Evolutionary conservation across 2,113 vertebrate genomes (phyloP).

Genomic region (Gnathonemus longibarbis): DNA sequence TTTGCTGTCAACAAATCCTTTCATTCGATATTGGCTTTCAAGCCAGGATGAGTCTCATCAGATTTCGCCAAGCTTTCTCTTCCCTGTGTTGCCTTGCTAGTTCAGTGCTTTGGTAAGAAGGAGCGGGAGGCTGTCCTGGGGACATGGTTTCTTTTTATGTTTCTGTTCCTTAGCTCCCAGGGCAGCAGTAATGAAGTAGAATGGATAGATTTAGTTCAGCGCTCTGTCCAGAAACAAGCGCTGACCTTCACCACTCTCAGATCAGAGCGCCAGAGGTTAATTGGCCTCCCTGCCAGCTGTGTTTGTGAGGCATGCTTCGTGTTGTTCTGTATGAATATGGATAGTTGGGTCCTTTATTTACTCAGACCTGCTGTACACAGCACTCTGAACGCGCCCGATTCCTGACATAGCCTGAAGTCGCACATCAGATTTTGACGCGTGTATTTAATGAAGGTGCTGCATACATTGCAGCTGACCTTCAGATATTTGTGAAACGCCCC

Average conservation of each 20-base stretch:
- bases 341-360: neutral
- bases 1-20: neutral
- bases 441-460: neutral
- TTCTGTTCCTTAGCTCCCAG: neutral
- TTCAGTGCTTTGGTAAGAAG: neutral
- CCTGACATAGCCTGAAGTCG: neutral
- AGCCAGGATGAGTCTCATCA: neutral
- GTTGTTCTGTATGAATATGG: neutral
- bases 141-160: neutral
- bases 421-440: neutral
- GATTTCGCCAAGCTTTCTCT: neutral
- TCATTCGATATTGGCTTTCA: neutral
- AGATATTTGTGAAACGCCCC: neutral
- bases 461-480: neutral
- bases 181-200: neutral
- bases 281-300: neutral
- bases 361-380: neutral
- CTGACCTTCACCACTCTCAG: neutral
- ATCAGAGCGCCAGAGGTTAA: neutral
- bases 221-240: neutral
- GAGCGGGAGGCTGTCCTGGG: neutral
- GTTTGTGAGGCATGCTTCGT: neutral
- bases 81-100: neutral
- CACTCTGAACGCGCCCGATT: neutral
- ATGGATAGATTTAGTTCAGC: neutral